phyloP scores from a whole-genome alignment of 2,888 invertebrate genomes.

The Eristalis arbustorum region DNA sequence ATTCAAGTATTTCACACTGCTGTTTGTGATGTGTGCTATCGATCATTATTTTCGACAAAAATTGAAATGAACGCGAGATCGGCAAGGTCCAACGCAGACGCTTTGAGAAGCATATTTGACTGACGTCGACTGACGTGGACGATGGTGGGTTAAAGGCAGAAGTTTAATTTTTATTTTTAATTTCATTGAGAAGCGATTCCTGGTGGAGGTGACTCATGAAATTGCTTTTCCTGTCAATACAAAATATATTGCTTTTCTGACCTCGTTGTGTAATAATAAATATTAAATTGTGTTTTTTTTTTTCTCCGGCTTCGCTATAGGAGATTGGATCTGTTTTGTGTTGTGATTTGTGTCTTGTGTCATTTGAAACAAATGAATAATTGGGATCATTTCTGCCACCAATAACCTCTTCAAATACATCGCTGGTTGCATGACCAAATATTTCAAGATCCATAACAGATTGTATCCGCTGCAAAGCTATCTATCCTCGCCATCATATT shows the following conservation, averaged over 20 bases:
- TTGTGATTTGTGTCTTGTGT: too few species aligned
- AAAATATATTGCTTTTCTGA: background rate
- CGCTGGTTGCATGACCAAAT: too few species aligned
- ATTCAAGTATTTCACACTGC: background rate
- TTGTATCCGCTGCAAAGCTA: background rate
- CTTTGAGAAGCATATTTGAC: background rate
- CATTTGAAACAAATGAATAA: too few species aligned
- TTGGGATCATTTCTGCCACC: too few species aligned
- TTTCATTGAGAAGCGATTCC: background rate
- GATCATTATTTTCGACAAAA: background rate
- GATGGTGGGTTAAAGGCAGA: background rate
- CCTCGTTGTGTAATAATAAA: background rate
- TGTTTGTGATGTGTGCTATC: background rate
- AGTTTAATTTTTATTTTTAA: background rate
- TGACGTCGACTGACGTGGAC: background rate
- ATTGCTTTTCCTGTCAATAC: slow-evolving; percentile 2
- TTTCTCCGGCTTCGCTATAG: too few species aligned
- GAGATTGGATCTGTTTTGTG: too few species aligned
- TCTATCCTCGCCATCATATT: background rate
- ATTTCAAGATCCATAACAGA: background rate
- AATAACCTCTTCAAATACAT: too few species aligned
- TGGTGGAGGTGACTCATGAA: background rate
- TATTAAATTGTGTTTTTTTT: too few species aligned
- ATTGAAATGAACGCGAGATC: background rate
- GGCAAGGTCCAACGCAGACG: background rate